Percentiles rank a stretch among this genome's conserved stretches.
Evolutionary conservation across 2,113 vertebrate genomes (phyloP).

Genomic region (Sminthopsis crassicaudata): DNA sequence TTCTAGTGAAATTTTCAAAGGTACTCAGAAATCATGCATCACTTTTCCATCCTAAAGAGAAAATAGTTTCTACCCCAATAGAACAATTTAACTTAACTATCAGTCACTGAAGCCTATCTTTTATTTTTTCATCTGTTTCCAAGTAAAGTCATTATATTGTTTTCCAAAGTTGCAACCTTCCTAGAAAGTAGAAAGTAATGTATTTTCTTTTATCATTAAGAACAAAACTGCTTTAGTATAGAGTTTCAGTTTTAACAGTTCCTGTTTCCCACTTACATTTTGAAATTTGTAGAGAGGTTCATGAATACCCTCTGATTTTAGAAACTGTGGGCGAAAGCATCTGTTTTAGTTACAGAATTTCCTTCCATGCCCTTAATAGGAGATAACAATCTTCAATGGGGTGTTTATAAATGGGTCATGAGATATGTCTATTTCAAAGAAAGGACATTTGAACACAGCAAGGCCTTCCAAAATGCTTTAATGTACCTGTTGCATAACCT

Average conservation of each 20-base stretch:
- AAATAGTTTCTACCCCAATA: slow-evolving; percentile 46
- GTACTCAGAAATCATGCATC: slow-evolving; percentile 19
- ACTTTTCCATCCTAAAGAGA: slow-evolving; percentile 24
- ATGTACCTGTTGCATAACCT: slow-evolving; percentile 34
- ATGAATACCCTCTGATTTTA: slow-evolving; percentile 82
- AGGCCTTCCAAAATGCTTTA: slow-evolving; percentile 47
- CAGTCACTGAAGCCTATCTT: slow-evolving; percentile 12
- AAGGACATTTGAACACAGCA: slow-evolving; percentile 46
- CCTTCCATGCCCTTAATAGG: slow-evolving; percentile 79
- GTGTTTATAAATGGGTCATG: slow-evolving; percentile 65
- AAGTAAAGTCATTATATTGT: slow-evolving; percentile 34
- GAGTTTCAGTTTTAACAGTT: slow-evolving; percentile 75
- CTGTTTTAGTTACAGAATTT: slow-evolving; percentile 78
- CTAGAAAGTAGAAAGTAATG: slow-evolving; percentile 77
- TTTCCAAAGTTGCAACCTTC: slow-evolving; percentile 65
- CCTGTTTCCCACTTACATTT: slow-evolving; percentile 72
- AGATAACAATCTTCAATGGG: slow-evolving; percentile 69
- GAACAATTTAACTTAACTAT: slow-evolving; percentile 27
- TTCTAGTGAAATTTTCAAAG: slow-evolving; percentile 48
- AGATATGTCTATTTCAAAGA: slow-evolving; percentile 68
- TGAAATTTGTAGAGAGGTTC: slow-evolving; percentile 74
- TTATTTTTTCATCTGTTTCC: slow-evolving; percentile 26
- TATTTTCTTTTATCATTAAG: slow-evolving; percentile 68
- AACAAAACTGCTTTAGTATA: slow-evolving; percentile 65
- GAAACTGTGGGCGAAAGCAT: slow-evolving; percentile 80